phyloP scores from a whole-genome alignment of 1,140 invertebrate genomes.

The Bicyclus anynana region DNA sequence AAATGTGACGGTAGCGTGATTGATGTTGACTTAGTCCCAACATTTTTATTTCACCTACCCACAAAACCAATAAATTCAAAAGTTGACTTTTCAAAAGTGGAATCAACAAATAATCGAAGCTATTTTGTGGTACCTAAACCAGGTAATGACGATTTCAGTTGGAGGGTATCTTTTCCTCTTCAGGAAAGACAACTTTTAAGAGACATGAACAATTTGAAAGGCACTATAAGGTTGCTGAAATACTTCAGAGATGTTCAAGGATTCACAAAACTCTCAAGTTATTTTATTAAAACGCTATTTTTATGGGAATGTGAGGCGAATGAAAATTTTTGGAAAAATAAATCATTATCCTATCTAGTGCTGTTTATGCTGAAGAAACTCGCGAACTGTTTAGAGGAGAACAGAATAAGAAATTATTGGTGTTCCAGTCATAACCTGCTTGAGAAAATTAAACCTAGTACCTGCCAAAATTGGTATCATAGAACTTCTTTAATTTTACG shows the following conservation, averaged over 20 bases:
- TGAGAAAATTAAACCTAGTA: constrained; percentile 36
- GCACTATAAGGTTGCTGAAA: constrained; percentile 37
- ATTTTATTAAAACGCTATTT: constrained; percentile 48
- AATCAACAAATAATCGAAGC: constrained; percentile 17
- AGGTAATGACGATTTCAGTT: constrained; percentile 36
- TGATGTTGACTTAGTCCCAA: constrained; percentile 47
- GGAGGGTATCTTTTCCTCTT: constrained; percentile 47
- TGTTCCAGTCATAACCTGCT: constrained; percentile 40
- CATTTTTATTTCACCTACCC: constrained; percentile 39
- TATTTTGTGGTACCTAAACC: constrained; percentile 53
- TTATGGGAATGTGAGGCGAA: constrained; percentile 37
- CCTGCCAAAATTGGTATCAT: constrained; percentile 41
- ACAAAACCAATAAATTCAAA: constrained; percentile 29
- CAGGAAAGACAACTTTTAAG: constrained; percentile 38
- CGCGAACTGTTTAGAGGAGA: constrained; percentile 26
- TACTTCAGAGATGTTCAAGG: constrained; percentile 42
- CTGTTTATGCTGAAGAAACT: constrained; percentile 42
- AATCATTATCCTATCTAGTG: constrained; percentile 35
- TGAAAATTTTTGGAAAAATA: constrained; percentile 36
- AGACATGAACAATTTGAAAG: constrained; percentile 43
- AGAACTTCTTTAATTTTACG: constrained; percentile 33
- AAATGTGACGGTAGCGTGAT: constrained; percentile 31
- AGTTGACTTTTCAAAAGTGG: constrained; percentile 32
- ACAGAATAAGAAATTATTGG: constrained; percentile 43
- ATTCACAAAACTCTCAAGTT: constrained; percentile 44